These are phyloP conservation scores for Motacilla tschutschensis DNA, from an alignment of 2,113 vertebrate genomes.

Conservation along the genomic window DNA sequence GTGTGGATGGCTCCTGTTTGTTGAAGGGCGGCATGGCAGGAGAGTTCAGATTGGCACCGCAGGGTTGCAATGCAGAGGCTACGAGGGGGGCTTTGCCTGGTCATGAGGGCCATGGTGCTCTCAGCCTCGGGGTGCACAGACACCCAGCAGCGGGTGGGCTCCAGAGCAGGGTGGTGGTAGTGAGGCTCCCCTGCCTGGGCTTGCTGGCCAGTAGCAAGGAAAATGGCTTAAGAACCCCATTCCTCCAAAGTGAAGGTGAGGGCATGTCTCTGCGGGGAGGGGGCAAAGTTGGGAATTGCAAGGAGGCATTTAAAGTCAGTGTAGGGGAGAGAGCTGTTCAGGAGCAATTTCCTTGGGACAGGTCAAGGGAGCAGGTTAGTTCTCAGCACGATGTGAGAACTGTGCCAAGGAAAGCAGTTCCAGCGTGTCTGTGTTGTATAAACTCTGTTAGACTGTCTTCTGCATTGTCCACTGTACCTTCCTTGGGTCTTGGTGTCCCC, in stretches of 20 bases:
- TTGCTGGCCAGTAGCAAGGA: rapidly evolving
- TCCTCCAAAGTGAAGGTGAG: not conserved
- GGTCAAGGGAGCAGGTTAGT: not conserved
- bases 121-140: rapidly evolving
- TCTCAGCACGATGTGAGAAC: not conserved
- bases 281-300: not conserved
- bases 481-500: not conserved
- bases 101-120: rapidly evolving
- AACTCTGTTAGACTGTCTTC: not conserved
- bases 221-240: not conserved
- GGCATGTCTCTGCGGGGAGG: not conserved
- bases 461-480: not conserved
- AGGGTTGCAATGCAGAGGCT: rapidly evolving
- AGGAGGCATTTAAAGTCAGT: not conserved
- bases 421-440: not conserved
- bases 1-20: rapidly evolving
- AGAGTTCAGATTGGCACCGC: rapidly evolving
- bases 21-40: rapidly evolving
- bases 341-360: not conserved
- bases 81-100: rapidly evolving
- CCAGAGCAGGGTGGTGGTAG: rapidly evolving
- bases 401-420: not conserved
- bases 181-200: too few species aligned
- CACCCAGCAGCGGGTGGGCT: rapidly evolving
- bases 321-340: not conserved